Base-by-base conservation (phyloP, 2,888 invertebrate genomes). In the Megastigmus dorsalis region DNA sequence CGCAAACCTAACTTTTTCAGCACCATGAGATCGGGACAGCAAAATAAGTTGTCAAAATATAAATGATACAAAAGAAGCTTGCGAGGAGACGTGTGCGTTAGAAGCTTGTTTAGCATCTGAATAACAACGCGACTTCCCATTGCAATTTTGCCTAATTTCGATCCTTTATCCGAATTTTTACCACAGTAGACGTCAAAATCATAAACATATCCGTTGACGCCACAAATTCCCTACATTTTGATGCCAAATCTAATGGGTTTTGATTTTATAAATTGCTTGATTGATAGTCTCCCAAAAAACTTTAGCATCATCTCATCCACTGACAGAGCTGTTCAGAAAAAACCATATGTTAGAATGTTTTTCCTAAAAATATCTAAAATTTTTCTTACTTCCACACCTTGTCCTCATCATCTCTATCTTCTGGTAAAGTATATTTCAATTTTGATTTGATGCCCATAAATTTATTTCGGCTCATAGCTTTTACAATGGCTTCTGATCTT, bases 21-120 rank as follows among this genome's bases (percentile, higher is more conserved):
- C 0, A 70, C 18, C 59, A 74, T 26, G 5, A 74, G 15, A 23
- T 74, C 69, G 9, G 65, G 57, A 18, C 23, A 54, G 20, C 55
- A 55, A 23, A 75, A 70, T 43, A 67, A 66, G 43, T 66, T 75
- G 33, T 66, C 75, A 45, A 75, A 70, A 28, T 50, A 70, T 1
- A 75, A 0, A 13, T 63, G 45, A 43, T 65, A 69, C 30, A 36
- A 36, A 1, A 7, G 18, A 6, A n/a, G n/a, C n/a, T 33, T 50
- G 7, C 18, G 13, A 9, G 54, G 52, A 28, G 43, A 28, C 20
- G 41, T 41, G 15, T 33, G 5, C 18, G n/a, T 59, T 4, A 65
- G 33, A 48, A 75, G 48, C 5, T 66, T 41, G 4, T 52, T 3
- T 4, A 70, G 36, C 55, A 75, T 66, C 45, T 60, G 9, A 1